These are phyloP conservation scores for Hydrotaea cyrtoneurina DNA, from an alignment of 2,888 invertebrate species.

Conservation along the genomic window DNA sequence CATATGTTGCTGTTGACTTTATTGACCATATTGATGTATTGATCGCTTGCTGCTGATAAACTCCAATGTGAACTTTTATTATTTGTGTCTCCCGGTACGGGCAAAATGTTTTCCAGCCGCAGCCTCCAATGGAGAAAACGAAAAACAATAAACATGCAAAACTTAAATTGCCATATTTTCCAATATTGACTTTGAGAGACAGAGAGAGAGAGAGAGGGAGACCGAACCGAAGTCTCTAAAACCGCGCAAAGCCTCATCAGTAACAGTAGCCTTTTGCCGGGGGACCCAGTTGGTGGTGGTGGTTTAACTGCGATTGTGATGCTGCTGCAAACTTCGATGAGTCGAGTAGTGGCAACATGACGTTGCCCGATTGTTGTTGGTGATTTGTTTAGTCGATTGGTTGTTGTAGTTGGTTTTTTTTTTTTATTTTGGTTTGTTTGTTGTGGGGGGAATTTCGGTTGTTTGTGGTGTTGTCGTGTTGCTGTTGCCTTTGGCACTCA, in stretches of 20 bases:
- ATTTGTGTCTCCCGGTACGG: constrained; percentile 16
- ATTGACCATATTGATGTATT: constrained; percentile 73
- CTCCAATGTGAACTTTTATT: constrained; percentile 66
- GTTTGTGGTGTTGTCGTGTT: constrained; percentile 60
- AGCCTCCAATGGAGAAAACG: neutral
- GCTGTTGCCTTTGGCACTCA: constrained; percentile 66
- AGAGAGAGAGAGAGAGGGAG: constrained; percentile 44
- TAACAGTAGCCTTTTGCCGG: constrained; percentile 24
- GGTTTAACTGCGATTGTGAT: neutral
- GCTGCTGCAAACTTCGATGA: constrained; percentile 21
- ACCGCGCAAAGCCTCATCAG: neutral
- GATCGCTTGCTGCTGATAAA: constrained; percentile 71
- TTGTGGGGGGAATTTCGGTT: neutral
- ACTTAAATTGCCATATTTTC: constrained; percentile 63
- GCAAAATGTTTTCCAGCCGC: constrained; percentile 20
- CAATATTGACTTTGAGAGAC: constrained; percentile 59
- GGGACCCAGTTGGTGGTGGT: constrained; percentile 63
- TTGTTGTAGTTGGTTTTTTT: too few relatives aligned
- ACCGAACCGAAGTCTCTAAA: neutral
- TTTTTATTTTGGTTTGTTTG: too few relatives aligned
- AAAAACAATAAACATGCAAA: constrained; percentile 58
- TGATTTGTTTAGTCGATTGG: constrained; percentile 6
- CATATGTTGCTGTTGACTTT: constrained; percentile 69
- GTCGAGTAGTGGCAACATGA: constrained; percentile 12
- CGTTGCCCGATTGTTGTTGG: constrained; percentile 19